Percentiles rank a stretch among this genome's conserved stretches.
These are phyloP conservation scores for Cephus pygmeus DNA, from an alignment of 2,888 invertebrate genomes.

Conservation along the genomic window DNA sequence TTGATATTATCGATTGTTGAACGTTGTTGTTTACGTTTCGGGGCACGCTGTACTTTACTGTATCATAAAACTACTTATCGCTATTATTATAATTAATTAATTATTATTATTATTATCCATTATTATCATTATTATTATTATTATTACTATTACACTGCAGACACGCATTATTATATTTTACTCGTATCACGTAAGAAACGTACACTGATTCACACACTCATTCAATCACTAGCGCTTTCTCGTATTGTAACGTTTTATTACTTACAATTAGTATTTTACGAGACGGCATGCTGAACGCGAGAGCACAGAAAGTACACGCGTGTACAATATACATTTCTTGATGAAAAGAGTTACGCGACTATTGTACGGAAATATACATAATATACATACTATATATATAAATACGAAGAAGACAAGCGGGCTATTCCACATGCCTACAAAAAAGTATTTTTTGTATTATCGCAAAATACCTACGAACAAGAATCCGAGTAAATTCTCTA, in stretches of 20 bases:
- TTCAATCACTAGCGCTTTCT: conserved; percentile 34
- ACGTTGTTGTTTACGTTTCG: conserved; percentile 64
- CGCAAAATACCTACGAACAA: background rate
- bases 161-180: conserved; percentile 33
- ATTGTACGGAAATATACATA: conserved; percentile 27
- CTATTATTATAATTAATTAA: conserved; percentile 27
- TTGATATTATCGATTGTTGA: conserved; percentile 65
- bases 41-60: conserved; percentile 65
- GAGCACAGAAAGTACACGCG: background rate
- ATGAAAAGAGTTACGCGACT: background rate
- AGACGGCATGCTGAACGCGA: conserved; percentile 36
- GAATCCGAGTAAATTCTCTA: background rate
- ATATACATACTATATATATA: conserved; percentile 19
- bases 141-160: conserved; percentile 8
- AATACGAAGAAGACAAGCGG: conserved; percentile 15
- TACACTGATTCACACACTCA: conserved; percentile 14
- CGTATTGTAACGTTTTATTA: conserved; percentile 37
- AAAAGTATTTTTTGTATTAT: conserved; percentile 50
- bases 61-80: conserved; percentile 50
- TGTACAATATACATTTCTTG: background rate
- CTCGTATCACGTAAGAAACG: conserved; percentile 17
- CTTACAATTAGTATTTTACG: conserved; percentile 23
- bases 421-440: conserved; percentile 52
- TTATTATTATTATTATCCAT: conserved; percentile 29
- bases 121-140: conserved; percentile 25